Conservation (phyloP, 1,140 invertebrate species). For the Tetraneura akinire region DNA sequence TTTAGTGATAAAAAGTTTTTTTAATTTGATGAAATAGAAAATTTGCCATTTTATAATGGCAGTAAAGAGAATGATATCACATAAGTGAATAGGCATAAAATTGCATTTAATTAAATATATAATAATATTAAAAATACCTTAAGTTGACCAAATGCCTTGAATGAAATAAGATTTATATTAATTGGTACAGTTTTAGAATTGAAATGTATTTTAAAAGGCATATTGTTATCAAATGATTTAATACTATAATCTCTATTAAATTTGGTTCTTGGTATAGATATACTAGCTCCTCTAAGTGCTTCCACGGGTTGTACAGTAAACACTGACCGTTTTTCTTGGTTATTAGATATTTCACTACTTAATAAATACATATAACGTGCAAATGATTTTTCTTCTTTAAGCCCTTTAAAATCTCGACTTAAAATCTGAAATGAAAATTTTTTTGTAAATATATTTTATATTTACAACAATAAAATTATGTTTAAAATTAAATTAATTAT, state of each 20-base stretch:
- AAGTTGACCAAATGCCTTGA: slow-evolving; percentile 34
- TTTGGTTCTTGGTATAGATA: slow-evolving; percentile 44
- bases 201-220: slow-evolving; percentile 44
- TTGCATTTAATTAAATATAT: background rate
- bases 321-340: slow-evolving; percentile 34
- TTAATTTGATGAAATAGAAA: no score
- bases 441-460: no score
- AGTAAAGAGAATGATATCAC: no score
- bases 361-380: slow-evolving; percentile 49
- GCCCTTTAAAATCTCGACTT: slow-evolving; percentile 35
- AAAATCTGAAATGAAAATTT: slow-evolving; percentile 33
- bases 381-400: slow-evolving; percentile 48
- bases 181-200: slow-evolving; percentile 46
- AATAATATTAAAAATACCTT: background rate
- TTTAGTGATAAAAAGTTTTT: no score
- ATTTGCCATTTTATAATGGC: no score
- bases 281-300: slow-evolving; percentile 45
- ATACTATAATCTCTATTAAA: slow-evolving; percentile 33
- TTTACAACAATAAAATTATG: no score
- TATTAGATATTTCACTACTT: slow-evolving; percentile 39
- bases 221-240: slow-evolving; percentile 16
- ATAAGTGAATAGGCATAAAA: no score
- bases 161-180: slow-evolving; percentile 38
- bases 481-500: no score
- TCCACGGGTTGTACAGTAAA: slow-evolving; percentile 40